Evolutionary conservation across 2,888 invertebrate species (phyloP), one percentile per base, ranked within the genome.

Genomic region (Elaeidobius kamerunicus): DNA sequence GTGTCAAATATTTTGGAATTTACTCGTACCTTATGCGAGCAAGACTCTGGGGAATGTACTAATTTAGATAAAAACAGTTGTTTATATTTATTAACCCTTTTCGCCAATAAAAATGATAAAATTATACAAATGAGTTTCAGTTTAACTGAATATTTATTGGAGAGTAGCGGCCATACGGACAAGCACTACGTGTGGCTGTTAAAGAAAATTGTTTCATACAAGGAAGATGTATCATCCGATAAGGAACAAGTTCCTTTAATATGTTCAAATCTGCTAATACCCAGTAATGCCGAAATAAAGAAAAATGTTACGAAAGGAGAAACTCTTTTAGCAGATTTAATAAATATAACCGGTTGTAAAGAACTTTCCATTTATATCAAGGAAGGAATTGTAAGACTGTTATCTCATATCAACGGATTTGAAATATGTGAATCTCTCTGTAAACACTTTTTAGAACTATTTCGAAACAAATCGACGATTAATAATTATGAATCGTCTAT

Each of bases 191-290:
- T 20, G 3, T 36, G 36, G 36, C 14, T 45, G 14, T 23, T 45
- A 9, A 11, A n/a, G 7, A 16, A 36, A 35, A 11, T 45, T 19
- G 6, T 23, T 23, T 59, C 59, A 19, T 58, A 64, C 32, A 60
- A 60, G 36, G 66, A 67, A 46, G 88, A 88, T 66, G 74, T 89
- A 32, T 59, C 78, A 19, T 68, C 85, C 56, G 88, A 89, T 63
- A 71, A 78, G 28, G 81, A 85, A 56, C 88, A 88, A 65, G 69
- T 86, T 14, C 74, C 80, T 0, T 71, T 85, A 30, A 73, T 83
- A 15, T 65, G 88, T 1, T 83, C 80, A 58, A 28, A 11, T 19
- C n/a, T 44, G 7, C 7, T 87, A 1, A 79, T 78, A 0, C 44
- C 59, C 3, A 40, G 45, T 7, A 77, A 79, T 60, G 75, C 76